Percentiles rank a stretch among this genome's conserved stretches.
Conservation (phyloP, 2,888 invertebrate species). For the Strigamia maritima region DNA sequence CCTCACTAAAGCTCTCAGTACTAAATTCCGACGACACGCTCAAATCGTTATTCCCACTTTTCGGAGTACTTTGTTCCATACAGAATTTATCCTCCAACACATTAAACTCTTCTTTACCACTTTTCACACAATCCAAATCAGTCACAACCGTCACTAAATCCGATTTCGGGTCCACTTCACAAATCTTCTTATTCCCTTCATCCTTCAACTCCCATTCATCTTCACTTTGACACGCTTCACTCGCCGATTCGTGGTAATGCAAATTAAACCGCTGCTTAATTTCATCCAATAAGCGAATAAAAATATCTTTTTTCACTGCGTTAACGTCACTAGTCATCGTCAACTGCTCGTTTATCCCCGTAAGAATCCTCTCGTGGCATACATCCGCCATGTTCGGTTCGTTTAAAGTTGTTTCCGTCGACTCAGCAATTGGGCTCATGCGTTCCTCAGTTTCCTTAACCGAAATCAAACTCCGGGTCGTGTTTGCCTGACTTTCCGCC, state of each 20-base stretch:
- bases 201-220: background rate
- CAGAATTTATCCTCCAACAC: background rate
- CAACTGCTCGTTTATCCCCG: background rate
- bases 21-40: constrained; percentile 26
- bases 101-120: background rate
- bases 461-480: background rate
- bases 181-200: background rate
- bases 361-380: background rate
- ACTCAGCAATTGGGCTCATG: background rate
- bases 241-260: background rate
- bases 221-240: background rate
- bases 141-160: background rate
- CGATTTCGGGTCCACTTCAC: background rate
- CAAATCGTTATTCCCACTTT: background rate
- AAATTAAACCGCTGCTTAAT: background rate
- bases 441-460: background rate
- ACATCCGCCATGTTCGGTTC: background rate
- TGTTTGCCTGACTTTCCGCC: background rate
- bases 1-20: background rate
- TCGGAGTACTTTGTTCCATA: background rate
- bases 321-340: background rate
- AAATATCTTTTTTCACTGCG: background rate
- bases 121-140: background rate
- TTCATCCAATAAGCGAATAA: background rate
- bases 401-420: background rate